A percentile compares a stretch with the other conserved stretches of the same genome.
phyloP scores from a whole-genome alignment of 2,888 invertebrate genomes.

The Epinotia demarniana region DNA sequence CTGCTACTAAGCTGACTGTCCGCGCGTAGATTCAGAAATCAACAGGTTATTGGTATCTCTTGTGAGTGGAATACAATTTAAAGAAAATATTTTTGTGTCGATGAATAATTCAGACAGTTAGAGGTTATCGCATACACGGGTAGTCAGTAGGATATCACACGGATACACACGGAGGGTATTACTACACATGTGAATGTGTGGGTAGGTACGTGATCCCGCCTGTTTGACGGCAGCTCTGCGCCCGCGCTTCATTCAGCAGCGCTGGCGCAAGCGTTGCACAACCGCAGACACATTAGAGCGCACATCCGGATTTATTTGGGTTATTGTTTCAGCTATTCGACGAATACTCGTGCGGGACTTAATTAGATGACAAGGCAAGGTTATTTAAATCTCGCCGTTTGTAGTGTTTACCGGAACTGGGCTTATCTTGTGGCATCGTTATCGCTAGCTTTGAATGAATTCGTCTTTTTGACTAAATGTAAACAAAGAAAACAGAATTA shows the following conservation, averaged over 20 bases:
- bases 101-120: background rate
- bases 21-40: too few species aligned
- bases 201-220: conserved; percentile 15
- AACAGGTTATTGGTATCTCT: too few species aligned
- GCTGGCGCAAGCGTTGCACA: conserved; percentile 57
- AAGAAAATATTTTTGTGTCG: background rate
- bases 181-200: background rate
- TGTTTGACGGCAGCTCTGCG: conserved; percentile 42
- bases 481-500: background rate
- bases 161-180: background rate
- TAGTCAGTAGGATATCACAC: background rate
- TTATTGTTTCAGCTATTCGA: conserved; percentile 54
- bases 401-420: background rate
- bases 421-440: background rate
- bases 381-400: conserved; percentile 17
- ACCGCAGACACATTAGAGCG: conserved; percentile 52
- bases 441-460: background rate
- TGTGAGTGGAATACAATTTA: too few species aligned
- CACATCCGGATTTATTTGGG: conserved; percentile 68
- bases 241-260: conserved; percentile 47
- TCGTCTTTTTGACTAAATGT: background rate
- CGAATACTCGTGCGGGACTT: conserved; percentile 25
- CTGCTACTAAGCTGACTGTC: too few species aligned
- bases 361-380: conserved; percentile 35
- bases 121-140: background rate